A percentile compares a stretch with the other conserved stretches of the same genome.
Conservation (phyloP, 2,888 invertebrate genomes). For the Charanyca ferruginea region DNA sequence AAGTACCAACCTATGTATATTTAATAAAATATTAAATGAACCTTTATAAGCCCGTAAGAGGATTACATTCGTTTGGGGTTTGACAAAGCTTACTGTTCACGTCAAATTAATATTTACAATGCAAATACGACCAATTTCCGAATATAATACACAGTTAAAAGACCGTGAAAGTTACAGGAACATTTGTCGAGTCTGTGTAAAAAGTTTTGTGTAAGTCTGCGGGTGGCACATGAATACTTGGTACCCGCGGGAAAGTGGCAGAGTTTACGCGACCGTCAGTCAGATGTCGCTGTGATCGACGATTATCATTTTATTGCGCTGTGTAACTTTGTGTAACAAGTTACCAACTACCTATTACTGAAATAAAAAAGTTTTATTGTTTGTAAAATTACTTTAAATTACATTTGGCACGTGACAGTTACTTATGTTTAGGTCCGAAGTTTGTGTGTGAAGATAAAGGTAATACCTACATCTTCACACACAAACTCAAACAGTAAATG, state of each 20-base stretch:
- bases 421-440: neutral
- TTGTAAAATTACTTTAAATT: slow-evolving; percentile 33
- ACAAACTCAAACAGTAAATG: neutral
- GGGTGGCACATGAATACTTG: slow-evolving; percentile 2
- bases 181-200: neutral
- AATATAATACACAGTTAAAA: slow-evolving; percentile 2
- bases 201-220: neutral
- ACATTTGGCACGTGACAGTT: slow-evolving; percentile 3
- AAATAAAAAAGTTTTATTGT: slow-evolving; percentile 40
- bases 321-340: slow-evolving; percentile 36
- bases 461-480: no score
- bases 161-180: neutral
- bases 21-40: slow-evolving; percentile 44
- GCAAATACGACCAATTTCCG: slow-evolving; percentile 8
- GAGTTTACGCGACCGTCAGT: slow-evolving; percentile 6
- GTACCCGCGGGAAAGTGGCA: slow-evolving; percentile 24
- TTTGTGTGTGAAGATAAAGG: no score
- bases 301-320: slow-evolving; percentile 32
- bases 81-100: slow-evolving; percentile 25
- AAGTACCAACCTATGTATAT: slow-evolving; percentile 7
- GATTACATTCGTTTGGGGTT: slow-evolving; percentile 27
- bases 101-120: slow-evolving; percentile 22
- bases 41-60: slow-evolving; percentile 36
- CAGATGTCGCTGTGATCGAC: slow-evolving; percentile 35
- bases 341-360: slow-evolving; percentile 27